Conservation (phyloP, 2,888 invertebrate species). For the Artemia sinica region DNA sequence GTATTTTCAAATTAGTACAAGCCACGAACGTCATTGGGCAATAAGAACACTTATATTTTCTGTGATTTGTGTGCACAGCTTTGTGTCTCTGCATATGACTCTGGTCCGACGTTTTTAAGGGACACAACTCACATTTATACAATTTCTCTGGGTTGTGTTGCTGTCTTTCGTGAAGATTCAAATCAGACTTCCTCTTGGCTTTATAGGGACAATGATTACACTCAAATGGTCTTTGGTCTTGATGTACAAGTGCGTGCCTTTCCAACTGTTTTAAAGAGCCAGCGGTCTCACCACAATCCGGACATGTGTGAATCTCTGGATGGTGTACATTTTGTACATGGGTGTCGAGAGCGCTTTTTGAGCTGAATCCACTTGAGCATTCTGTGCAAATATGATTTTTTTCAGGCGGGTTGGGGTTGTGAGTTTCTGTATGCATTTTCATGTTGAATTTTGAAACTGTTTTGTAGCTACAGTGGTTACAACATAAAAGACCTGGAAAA, state of each 20-base stretch:
- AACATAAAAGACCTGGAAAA: constrained; percentile 8
- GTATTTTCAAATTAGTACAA: not conserved
- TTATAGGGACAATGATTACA: not conserved
- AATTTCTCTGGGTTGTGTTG: constrained; percentile 1
- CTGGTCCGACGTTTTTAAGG: not conserved
- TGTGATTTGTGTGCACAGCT: not conserved
- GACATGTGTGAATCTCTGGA: constrained; percentile 3
- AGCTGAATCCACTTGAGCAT: not conserved
- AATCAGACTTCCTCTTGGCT: not conserved
- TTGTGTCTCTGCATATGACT: constrained; percentile 8
- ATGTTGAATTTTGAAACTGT: constrained; percentile 11
- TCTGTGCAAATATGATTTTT: not conserved
- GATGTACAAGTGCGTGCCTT: not conserved
- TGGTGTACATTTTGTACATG: not conserved
- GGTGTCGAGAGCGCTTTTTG: not conserved
- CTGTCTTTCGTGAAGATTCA: constrained; percentile 7
- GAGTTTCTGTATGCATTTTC: constrained; percentile 12
- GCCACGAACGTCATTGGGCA: constrained; percentile 1
- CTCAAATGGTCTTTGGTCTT: not conserved
- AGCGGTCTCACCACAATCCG: not conserved
- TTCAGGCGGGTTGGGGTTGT: not conserved
- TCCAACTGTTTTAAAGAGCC: not conserved
- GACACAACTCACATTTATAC: not conserved
- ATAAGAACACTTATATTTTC: constrained; percentile 2
- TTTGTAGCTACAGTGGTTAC: not conserved